These are phyloP conservation scores for Acrobasis suavella DNA, from an alignment of 2,888 invertebrate species.

Conservation along the genomic window DNA sequence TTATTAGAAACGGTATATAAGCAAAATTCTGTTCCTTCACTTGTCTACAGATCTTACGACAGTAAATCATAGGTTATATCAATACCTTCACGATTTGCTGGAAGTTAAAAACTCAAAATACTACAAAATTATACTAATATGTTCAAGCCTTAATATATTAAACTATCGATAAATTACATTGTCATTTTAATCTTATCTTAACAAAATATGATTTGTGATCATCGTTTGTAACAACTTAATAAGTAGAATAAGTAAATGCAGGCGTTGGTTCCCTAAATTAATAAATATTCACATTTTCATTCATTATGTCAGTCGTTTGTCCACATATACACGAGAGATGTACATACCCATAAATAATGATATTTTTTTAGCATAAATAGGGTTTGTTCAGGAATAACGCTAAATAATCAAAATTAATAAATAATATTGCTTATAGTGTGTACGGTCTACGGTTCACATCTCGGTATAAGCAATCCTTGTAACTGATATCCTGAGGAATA, in stretches of 20 bases:
- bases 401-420: conserved; percentile 32
- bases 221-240: conserved; percentile 35
- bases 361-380: conserved; percentile 27
- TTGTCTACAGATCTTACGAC: no score
- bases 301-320: conserved; percentile 25
- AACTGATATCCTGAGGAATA: no score
- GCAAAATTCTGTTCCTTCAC: no score
- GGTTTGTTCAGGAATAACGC: conserved; percentile 11
- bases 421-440: conserved; percentile 41
- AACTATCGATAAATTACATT: conserved; percentile 10
- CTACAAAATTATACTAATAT: conserved; percentile 3
- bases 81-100: no score
- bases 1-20: no score
- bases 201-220: conserved; percentile 36
- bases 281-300: conserved; percentile 35
- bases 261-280: conserved; percentile 43
- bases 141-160: conserved; percentile 6
- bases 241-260: conserved; percentile 55
- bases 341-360: conserved; percentile 19
- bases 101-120: no score
- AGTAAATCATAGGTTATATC: no score
- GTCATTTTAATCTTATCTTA: conserved; percentile 30
- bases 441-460: background rate
- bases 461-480: background rate
- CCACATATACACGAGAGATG: conserved; percentile 8